These are phyloP conservation scores for Vidua chalybeata DNA, from an alignment of 2,113 vertebrate genomes.

Conservation along the genomic window DNA sequence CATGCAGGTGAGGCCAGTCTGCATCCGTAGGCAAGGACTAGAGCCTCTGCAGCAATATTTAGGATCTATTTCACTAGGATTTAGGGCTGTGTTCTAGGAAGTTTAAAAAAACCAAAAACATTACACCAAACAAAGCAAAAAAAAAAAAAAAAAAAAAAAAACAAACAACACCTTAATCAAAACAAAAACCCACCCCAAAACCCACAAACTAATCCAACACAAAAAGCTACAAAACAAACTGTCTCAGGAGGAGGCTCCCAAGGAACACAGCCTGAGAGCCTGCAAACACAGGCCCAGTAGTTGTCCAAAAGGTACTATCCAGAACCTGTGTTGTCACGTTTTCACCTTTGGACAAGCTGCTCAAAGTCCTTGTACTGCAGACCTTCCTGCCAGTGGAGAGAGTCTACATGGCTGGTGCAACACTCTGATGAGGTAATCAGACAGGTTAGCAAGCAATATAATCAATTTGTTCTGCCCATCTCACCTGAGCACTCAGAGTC, in stretches of 20 bases:
- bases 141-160: not conserved
- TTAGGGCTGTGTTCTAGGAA: not conserved
- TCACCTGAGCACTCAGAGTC: rapidly evolving
- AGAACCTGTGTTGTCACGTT: rapidly evolving
- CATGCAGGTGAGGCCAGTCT: not conserved
- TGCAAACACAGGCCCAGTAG: not conserved
- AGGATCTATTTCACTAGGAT: not conserved
- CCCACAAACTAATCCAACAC: not conserved
- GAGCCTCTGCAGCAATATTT: rapidly evolving
- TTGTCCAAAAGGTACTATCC: not conserved
- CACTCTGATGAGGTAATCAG: not conserved
- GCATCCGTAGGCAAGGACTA: not conserved
- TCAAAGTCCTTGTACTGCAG: not conserved
- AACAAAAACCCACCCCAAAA: not conserved
- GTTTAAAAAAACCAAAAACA: not conserved
- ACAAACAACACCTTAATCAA: too few relatives aligned
- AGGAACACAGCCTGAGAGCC: not conserved
- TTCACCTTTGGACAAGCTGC: not conserved
- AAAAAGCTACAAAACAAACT: not conserved
- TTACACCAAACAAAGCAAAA: not conserved
- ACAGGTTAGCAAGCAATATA: not conserved
- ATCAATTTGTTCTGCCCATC: not conserved
- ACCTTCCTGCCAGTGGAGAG: not conserved
- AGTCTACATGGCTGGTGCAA: not conserved
- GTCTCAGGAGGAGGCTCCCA: not conserved